A percentile compares a stretch with the other conserved stretches of the same genome.
Conservation (phyloP, 2,797 vertebrate genomes). For the Sardinella longiceps region DNA sequence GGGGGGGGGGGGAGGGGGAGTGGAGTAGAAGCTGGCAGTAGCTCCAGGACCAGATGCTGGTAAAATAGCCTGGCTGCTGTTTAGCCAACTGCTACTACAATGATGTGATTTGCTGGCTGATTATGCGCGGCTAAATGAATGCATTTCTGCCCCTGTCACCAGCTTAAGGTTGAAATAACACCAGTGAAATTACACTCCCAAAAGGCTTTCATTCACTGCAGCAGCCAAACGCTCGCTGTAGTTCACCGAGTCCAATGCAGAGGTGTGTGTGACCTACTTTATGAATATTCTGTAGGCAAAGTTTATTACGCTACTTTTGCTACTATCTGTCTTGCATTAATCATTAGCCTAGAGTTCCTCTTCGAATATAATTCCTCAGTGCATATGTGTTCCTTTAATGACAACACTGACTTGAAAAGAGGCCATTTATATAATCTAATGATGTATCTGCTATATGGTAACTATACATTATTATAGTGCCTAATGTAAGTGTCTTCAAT, state of each 20-base stretch:
- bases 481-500: too few species aligned
- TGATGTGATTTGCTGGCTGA: not conserved
- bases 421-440: not conserved
- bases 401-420: not conserved
- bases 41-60: not conserved
- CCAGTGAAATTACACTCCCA: not conserved
- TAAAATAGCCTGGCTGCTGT: slow-evolving; percentile 2
- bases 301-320: not conserved
- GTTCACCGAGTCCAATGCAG: not conserved
- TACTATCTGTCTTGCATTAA: not conserved
- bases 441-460: not conserved
- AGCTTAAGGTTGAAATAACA: not conserved
- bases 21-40: not conserved
- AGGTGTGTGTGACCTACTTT: not conserved
- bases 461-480: not conserved
- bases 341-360: not conserved
- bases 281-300: not conserved
- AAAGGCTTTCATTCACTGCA: not conserved
- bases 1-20: not conserved
- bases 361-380: not conserved
- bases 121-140: not conserved
- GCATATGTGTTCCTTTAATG: not conserved
- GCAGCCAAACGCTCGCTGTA: not conserved
- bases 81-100: not conserved
- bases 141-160: slow-evolving; percentile 1